Evolutionary conservation across 2,113 vertebrate genomes (phyloP), one percentile per base, ranked within the genome.

Genomic region (Oreochromis spilurus): DNA sequence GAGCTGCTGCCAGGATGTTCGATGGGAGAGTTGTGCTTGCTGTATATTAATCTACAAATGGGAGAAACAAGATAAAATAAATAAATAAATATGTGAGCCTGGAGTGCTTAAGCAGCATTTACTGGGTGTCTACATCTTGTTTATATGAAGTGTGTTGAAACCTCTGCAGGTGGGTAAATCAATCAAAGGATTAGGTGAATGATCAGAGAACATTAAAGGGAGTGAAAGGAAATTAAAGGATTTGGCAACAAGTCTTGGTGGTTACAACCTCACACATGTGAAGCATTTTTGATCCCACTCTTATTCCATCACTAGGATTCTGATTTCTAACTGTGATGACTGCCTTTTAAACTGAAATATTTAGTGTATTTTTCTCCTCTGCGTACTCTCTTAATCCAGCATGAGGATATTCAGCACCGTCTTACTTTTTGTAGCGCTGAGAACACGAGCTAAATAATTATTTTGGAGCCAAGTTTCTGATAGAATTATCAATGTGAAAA

Each of bases 1-100:
- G 95, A 96, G 87, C 96, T 96, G 94, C 96, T 96, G 77, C 95
- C 95, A 21, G 96, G 93, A 50, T 95, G 95, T 60, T 97, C 96
- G 1, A 95, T 83, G 8, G 96, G 95, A 84, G 96, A 96, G 81
- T 87, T 95, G 79, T 95, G 96, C 86, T 96, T 97, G 93, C 55
- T 95, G 92, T 93, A 96, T 87, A 95, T 96, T 95, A 95, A 93
- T 89, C 94, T 92, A 83, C 62, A 92, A 86, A 92, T 40, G 36
- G 55, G 75, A 84, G 12, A 67, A 43, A 85, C 24, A 60, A 72
- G 34, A 87, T n/a, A 53, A 31, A 85, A 75, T 3, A 67, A 72
- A 45, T 26, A 26, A 43, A 45, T 16, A 72, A 79, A 82, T n/a
- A 52, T 77, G 77, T 82, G 29, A 87, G 11, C 34, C 14, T 7